These are phyloP conservation scores for Hippocampus barbouri DNA, from an alignment of 2,113 vertebrate genomes.

Conservation along the genomic window DNA sequence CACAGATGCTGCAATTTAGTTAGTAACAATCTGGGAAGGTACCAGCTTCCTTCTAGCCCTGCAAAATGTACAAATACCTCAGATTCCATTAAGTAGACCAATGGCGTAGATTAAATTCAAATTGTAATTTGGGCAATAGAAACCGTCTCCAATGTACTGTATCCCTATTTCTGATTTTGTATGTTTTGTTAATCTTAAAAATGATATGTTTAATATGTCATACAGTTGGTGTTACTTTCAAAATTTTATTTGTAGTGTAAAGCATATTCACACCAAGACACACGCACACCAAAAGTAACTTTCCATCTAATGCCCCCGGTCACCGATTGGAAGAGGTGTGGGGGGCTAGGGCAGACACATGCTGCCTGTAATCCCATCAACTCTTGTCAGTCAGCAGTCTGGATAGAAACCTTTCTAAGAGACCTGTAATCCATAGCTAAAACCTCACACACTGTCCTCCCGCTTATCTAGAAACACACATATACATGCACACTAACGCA, in stretches of 20 bases:
- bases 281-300: conserved; percentile 18
- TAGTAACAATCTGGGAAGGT: neutral
- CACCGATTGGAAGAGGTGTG: neutral
- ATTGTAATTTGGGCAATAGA: neutral
- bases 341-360: conserved; percentile 60
- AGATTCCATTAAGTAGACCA: neutral
- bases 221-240: neutral
- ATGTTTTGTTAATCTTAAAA: no score
- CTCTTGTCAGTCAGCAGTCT: conserved; percentile 72
- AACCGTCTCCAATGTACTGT: neutral
- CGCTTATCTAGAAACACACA: conserved; percentile 46
- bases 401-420: conserved; percentile 68
- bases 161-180: neutral
- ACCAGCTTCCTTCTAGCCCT: neutral
- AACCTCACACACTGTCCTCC: conserved; percentile 61
- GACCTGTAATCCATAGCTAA: conserved; percentile 77
- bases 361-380: conserved; percentile 76
- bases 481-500: conserved; percentile 21
- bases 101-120: neutral
- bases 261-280: neutral
- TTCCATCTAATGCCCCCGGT: conserved; percentile 9
- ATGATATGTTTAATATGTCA: neutral
- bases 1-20: neutral
- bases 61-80: neutral
- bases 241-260: neutral